Evolutionary conservation across 2,888 invertebrate genomes (phyloP), one percentile per base, ranked within the genome.

Genomic region (Aphelenchoides bicaudatus): DNA sequence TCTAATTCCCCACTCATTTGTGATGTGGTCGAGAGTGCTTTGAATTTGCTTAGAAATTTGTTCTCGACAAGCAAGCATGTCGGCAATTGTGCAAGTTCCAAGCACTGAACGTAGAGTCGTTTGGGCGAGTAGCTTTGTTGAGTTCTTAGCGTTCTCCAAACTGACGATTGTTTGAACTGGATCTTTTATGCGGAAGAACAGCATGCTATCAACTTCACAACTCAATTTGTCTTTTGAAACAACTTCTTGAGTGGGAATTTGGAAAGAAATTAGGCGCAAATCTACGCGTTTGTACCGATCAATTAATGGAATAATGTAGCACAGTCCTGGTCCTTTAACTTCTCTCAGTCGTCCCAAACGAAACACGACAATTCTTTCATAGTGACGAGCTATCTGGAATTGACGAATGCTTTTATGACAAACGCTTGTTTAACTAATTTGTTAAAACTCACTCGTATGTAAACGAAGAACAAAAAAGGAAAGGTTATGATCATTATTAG

Each of bases 101-200:
- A 96, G 21, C 16, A 51, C 52, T 81, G 94, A 94, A 58, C 81
- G 61, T 6, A 81, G 68, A 1, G 81, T 82, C 1, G 82, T 81
- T 47, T 61, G 81, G 8, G 81, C 81, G 10, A 82, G 69, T 3
- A 82, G 73, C 58, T 74, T 72, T 1, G 76, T 76, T n/a, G 74
- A 73, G 4, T 88, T 88, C 78, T 81, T 79, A 5, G 82, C 92
- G 80, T 96, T 92, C 81, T 94, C 93, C 46, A 96, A 93, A 82
- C 96, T 96, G 47, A 92, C 91, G 6, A 93, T 91, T 43, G 93
- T 92, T 65, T 93, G 89, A 0, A 93, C 93, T n/a, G 96, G 93
- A 81, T 96, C 94, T 74, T 89, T 90, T 39, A 96, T 92, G 46
- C 80, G 70, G 66, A 81, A 82, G 65, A 81, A 82, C 13, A 82